Evolutionary conservation across 2,113 vertebrate genomes (phyloP).

Genomic region (Melanerpes aurifrons): DNA sequence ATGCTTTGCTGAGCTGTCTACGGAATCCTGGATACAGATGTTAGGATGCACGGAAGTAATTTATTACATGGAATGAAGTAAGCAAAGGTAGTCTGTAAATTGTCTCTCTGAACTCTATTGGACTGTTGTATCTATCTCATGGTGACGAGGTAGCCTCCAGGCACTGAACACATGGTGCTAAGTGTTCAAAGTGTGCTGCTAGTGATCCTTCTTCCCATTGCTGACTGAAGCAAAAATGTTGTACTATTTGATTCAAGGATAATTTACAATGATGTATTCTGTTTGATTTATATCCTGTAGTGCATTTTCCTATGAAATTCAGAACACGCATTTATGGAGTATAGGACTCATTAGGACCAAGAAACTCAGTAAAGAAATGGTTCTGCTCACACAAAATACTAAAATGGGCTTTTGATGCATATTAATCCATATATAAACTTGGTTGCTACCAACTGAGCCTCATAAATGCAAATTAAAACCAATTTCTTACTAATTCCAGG

Average conservation of each 20-base stretch:
- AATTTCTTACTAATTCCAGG: neutral
- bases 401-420: neutral
- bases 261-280: neutral
- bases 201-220: neutral
- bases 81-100: neutral
- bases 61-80: neutral
- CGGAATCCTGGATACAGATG: neutral
- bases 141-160: neutral
- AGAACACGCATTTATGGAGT: neutral
- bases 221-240: neutral
- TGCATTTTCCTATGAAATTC: neutral
- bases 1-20: neutral
- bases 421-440: neutral
- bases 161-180: fast-evolving
- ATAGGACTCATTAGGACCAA: neutral
- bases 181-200: neutral
- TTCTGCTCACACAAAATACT: neutral
- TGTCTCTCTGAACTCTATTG: neutral
- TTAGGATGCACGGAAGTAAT: neutral
- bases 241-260: neutral
- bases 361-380: neutral
- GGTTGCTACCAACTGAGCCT: neutral
- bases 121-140: neutral
- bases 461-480: neutral
- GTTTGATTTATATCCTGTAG: neutral